Evolutionary conservation across 2,113 vertebrate genomes (phyloP).

Genomic region (Hyperopisus bebe): DNA sequence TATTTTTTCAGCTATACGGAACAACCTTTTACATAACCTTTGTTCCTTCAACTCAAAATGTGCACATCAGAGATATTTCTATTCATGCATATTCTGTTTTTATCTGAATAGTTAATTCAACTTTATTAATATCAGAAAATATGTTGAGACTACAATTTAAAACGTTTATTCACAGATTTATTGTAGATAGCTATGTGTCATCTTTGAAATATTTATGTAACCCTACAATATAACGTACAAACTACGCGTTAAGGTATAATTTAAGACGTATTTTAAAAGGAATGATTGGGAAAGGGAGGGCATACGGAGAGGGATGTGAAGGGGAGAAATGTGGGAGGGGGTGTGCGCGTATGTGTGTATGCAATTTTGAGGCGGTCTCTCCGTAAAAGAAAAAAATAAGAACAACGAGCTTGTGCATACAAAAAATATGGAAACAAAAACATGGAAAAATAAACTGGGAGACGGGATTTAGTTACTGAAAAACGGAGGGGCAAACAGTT

Average conservation of each 20-base stretch:
- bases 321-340: slow-evolving; percentile 20
- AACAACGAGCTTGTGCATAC: not conserved
- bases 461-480: slow-evolving; percentile 3
- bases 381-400: not conserved
- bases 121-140: not conserved
- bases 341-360: slow-evolving; percentile 14
- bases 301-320: slow-evolving; percentile 3
- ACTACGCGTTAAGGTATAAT: not conserved
- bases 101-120: not conserved
- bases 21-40: not conserved
- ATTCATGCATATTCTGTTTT: not conserved
- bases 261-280: not conserved
- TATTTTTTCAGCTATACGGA: not conserved
- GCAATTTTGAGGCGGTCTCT: slow-evolving; percentile 19
- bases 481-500: not conserved
- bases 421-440: not conserved
- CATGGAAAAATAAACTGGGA: not conserved
- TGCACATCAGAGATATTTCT: not conserved
- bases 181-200: not conserved
- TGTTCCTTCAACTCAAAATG: not conserved
- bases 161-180: not conserved
- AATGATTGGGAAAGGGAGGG: slow-evolving; percentile 6
- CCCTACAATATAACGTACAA: not conserved
- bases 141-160: not conserved
- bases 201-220: not conserved